These are phyloP conservation scores for Hiodon alosoides DNA, from an alignment of 2,113 vertebrate genomes.

Conservation along the genomic window DNA sequence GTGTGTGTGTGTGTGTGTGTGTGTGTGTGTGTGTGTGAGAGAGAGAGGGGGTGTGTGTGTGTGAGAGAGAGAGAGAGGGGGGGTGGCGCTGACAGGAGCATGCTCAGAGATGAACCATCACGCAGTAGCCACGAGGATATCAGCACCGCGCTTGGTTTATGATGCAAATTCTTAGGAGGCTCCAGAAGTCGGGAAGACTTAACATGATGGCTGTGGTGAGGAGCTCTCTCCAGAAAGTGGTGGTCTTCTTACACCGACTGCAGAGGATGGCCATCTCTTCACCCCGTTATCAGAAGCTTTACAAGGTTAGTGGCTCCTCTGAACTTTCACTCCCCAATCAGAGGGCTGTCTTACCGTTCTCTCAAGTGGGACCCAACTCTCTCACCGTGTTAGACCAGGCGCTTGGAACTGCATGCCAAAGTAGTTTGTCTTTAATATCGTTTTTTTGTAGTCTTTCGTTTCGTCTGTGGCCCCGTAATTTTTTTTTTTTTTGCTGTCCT, in stretches of 20 bases:
- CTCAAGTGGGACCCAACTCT: neutral
- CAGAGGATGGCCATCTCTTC: conserved; percentile 99
- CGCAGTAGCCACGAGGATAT: conserved; percentile 75
- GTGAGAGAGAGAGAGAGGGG: conserved; percentile 13
- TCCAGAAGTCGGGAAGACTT: conserved; percentile 93
- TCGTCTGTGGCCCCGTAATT: no score
- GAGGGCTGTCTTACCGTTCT: neutral
- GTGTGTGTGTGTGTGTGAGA: conserved; percentile 3
- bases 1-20: conserved; percentile 27
- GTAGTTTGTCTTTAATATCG: no score
- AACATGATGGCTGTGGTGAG: conserved; percentile 99
- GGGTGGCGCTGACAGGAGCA: conserved; percentile 54
- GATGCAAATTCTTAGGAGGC: conserved; percentile 91
- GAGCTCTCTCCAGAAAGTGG: conserved; percentile 99
- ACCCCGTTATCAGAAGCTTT: conserved; percentile 98
- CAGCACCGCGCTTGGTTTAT: conserved; percentile 81
- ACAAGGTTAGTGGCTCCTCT: conserved; percentile 78
- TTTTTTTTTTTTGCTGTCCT: no score
- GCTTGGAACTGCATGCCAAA: no score
- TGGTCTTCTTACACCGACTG: conserved; percentile 95
- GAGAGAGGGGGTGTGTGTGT: neutral
- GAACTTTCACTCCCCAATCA: neutral
- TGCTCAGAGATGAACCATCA: conserved; percentile 77
- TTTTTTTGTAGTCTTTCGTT: no score
- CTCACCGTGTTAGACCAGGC: neutral